Evolutionary conservation across 2,888 invertebrate genomes (phyloP).

Genomic region (Athrips mouffetella): DNA sequence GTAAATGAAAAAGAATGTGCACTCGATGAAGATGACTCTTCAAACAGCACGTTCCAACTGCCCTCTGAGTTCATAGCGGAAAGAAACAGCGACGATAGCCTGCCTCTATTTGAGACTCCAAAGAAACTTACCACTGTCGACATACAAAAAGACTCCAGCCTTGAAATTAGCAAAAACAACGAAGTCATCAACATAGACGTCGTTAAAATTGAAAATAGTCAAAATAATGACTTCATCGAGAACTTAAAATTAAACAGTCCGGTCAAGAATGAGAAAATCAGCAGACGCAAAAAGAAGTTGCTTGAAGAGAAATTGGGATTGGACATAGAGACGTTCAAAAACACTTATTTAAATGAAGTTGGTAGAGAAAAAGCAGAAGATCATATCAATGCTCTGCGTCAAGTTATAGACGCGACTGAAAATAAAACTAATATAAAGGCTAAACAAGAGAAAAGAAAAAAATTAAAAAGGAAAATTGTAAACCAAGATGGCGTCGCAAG

Average conservation of each 20-base stretch:
- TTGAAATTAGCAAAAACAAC: slow-evolving; percentile 54
- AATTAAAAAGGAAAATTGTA: slow-evolving; percentile 26
- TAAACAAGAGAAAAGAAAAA: slow-evolving; percentile 17
- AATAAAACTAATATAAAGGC: slow-evolving; percentile 23
- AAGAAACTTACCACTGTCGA: slow-evolving; percentile 46
- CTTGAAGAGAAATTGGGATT: slow-evolving; percentile 38
- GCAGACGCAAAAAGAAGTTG: slow-evolving; percentile 38
- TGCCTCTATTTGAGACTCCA: slow-evolving; percentile 35
- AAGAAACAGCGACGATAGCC: slow-evolving; percentile 26
- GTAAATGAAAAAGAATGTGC: not conserved
- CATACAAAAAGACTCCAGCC: slow-evolving; percentile 43
- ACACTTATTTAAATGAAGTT: slow-evolving; percentile 52
- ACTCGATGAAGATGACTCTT: slow-evolving; percentile 24
- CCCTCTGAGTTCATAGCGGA: slow-evolving; percentile 38
- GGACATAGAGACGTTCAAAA: slow-evolving; percentile 57
- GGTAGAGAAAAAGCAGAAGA: slow-evolving; percentile 28
- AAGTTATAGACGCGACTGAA: slow-evolving; percentile 32
- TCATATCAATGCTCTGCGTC: no score
- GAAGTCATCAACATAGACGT: slow-evolving; percentile 47
- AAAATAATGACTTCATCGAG: slow-evolving; percentile 18
- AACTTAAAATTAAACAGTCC: slow-evolving; percentile 27
- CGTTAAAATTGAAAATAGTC: slow-evolving; percentile 32
- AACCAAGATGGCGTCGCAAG: slow-evolving; percentile 25
- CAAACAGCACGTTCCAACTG: slow-evolving; percentile 34
- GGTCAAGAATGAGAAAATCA: slow-evolving; percentile 27